Evolutionary conservation across 2,888 invertebrate genomes (phyloP).

Genomic region (Dendrolimus pini): DNA sequence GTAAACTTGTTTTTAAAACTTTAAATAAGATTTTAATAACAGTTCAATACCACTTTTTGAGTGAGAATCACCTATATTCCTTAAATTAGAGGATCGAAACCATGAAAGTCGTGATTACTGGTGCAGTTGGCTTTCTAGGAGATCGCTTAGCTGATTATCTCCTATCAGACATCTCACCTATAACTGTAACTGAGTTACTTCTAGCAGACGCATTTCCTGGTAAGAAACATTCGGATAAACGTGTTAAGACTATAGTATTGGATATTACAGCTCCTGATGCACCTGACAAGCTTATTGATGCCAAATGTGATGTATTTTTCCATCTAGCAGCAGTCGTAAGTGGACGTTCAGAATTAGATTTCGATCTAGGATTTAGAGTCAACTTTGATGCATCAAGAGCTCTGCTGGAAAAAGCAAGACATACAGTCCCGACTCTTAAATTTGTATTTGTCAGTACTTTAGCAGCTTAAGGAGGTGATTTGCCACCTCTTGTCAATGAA

Average conservation of each 20-base stretch:
- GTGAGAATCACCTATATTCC: too few species aligned
- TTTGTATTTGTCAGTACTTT: constrained; percentile 52
- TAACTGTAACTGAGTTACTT: constrained; percentile 28
- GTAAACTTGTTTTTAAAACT: too few species aligned
- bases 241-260: constrained; percentile 10
- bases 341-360: constrained; percentile 55
- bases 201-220: constrained; percentile 26
- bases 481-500: constrained; percentile 39
- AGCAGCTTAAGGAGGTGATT: constrained; percentile 49
- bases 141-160: constrained; percentile 34
- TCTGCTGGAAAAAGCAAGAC: constrained; percentile 45
- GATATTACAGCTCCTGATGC: constrained; percentile 22
- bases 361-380: constrained; percentile 50
- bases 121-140: constrained; percentile 50
- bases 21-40: too few species aligned
- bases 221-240: constrained; percentile 10
- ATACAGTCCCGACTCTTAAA: constrained; percentile 25
- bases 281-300: constrained; percentile 28
- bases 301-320: constrained; percentile 37
- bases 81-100: too few species aligned
- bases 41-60: too few species aligned
- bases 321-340: constrained; percentile 63
- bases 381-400: constrained; percentile 56
- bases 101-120: constrained; percentile 53
- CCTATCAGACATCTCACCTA: constrained; percentile 22